A percentile compares a stretch with the other conserved stretches of the same genome.
Conservation (phyloP, 2,113 vertebrate genomes). For the Lepus timidus region DNA sequence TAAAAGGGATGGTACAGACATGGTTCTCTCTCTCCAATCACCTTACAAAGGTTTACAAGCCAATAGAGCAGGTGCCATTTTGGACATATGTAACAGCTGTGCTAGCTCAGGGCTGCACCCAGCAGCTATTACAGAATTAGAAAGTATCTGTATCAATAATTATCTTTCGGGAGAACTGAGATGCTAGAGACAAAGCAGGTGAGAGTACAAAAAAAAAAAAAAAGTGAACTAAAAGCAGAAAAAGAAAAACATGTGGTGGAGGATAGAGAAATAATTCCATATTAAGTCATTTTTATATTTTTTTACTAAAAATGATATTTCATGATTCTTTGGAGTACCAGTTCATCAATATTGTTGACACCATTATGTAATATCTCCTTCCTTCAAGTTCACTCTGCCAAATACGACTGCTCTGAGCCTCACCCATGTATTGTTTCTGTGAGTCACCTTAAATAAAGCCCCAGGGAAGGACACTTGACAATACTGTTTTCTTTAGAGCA, state of each 20-base stretch:
- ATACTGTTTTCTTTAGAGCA: conserved; percentile 34
- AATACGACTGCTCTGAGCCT: conserved; percentile 44
- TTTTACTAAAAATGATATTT: conserved; percentile 23
- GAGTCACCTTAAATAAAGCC: conserved; percentile 53
- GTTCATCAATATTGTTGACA: neutral
- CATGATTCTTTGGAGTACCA: neutral
- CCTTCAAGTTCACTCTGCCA: conserved; percentile 73
- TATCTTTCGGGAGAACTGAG: neutral
- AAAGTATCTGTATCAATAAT: conserved; percentile 2
- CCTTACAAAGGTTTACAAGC: no score
- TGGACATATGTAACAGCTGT: no score
- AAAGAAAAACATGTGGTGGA: neutral
- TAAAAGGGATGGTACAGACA: no score
- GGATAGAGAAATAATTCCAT: neutral
- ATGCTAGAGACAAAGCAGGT: neutral
- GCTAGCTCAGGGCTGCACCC: no score
- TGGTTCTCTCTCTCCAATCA: no score
- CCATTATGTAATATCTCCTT: neutral
- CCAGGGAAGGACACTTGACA: conserved; percentile 30
- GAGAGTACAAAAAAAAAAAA: neutral
- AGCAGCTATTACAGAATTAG: neutral
- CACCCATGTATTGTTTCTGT: conserved; percentile 66
- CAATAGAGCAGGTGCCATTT: no score
- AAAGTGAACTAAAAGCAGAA: neutral
- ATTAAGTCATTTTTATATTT: neutral